phyloP scores from a whole-genome alignment of 1,140 invertebrate genomes.

The Limonius californicus region DNA sequence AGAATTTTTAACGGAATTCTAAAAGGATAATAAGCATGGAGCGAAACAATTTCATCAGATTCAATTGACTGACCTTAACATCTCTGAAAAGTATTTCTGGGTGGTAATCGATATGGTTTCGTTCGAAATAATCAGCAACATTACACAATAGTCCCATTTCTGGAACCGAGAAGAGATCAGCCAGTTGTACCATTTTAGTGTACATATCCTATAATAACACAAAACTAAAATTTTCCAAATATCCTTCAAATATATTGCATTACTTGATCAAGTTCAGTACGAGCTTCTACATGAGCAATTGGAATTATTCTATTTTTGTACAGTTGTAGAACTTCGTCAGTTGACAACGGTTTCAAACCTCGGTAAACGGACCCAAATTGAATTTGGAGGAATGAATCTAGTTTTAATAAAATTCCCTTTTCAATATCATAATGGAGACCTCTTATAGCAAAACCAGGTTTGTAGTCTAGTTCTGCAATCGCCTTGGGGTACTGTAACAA shows the following conservation, averaged over 20 bases:
- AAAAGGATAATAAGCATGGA: conserved; percentile 37
- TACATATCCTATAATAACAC: conserved; percentile 54
- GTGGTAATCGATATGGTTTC: conserved; percentile 88
- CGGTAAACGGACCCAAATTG: conserved; percentile 93
- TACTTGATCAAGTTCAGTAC: conserved; percentile 41
- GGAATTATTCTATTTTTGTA: conserved; percentile 86
- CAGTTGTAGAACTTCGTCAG: conserved; percentile 79
- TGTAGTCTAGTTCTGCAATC: conserved; percentile 78
- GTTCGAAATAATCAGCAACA: conserved; percentile 88
- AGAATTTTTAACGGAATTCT: conserved; percentile 85
- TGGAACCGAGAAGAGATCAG: conserved; percentile 95
- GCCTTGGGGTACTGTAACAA: conserved; percentile 88
- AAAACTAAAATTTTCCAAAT: too few species aligned
- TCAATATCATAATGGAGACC: conserved; percentile 96
- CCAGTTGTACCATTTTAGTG: conserved; percentile 89
- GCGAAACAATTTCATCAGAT: not conserved
- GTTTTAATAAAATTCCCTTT: conserved; percentile 90
- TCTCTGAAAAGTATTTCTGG: conserved; percentile 95
- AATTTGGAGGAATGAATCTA: conserved; percentile 95
- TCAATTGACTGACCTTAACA: conserved; percentile 72
- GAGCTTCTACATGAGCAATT: conserved; percentile 74
- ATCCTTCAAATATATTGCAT: too few species aligned
- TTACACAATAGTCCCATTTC: conserved; percentile 93
- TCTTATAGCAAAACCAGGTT: conserved; percentile 85
- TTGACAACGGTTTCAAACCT: conserved; percentile 73